These are phyloP conservation scores for Neostethus bicornis DNA, from an alignment of 2,797 vertebrate species.

Conservation along the genomic window DNA sequence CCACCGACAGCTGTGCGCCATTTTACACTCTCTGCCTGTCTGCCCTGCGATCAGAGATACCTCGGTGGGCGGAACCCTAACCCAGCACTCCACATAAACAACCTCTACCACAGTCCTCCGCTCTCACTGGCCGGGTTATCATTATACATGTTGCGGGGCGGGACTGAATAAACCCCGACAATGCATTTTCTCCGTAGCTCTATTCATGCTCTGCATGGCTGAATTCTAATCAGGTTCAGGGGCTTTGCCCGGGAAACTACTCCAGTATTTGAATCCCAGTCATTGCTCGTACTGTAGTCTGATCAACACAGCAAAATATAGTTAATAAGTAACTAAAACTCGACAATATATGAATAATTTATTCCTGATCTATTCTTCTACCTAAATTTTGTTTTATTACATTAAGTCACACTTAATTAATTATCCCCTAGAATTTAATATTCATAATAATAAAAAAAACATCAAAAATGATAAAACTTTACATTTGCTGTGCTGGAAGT, in stretches of 20 bases:
- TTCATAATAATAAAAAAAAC: no score
- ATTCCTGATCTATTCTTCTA: no score
- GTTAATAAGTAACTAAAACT: background rate
- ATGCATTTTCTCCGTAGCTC: slow-evolving; percentile 73
- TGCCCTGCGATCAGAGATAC: slow-evolving; percentile 93
- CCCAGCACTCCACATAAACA: slow-evolving; percentile 83
- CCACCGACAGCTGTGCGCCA: slow-evolving; percentile 99
- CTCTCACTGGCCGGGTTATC: slow-evolving; percentile 62
- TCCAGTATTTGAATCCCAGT: slow-evolving; percentile 59
- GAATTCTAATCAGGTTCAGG: slow-evolving; percentile 77
- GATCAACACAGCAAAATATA: background rate
- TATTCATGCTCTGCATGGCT: slow-evolving; percentile 54
- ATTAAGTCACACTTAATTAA: no score
- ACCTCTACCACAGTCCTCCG: slow-evolving; percentile 65
- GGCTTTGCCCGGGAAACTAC: slow-evolving; percentile 81
- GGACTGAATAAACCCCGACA: slow-evolving; percentile 74
- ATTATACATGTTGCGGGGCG: slow-evolving; percentile 83
- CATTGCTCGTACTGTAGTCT: slow-evolving; percentile 1
- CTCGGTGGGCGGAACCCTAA: slow-evolving; percentile 86
- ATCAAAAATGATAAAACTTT: no score
- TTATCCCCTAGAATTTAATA: no score
- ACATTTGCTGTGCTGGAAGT: no score
- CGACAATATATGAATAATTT: no score
- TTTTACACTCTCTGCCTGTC: slow-evolving; percentile 97
- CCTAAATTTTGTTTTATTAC: no score